Percentiles rank a stretch among this genome's conserved stretches.
phyloP scores from a whole-genome alignment of 2,888 invertebrate genomes.

The Xylota sylvarum region DNA sequence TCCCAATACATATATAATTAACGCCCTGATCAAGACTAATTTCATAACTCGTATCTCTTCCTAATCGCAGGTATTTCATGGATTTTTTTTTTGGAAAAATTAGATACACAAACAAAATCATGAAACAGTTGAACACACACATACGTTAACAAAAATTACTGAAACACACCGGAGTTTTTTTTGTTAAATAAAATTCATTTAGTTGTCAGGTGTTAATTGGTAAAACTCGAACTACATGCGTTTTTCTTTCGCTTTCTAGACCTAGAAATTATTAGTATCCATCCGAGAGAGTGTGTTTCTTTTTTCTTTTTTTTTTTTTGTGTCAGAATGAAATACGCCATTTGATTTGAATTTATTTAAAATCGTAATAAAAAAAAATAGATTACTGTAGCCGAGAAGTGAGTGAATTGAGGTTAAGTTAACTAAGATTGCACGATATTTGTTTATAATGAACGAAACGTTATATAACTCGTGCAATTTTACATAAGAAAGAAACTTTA shows the following conservation, averaged over 20 bases:
- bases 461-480: constrained; percentile 15
- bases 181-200: constrained; percentile 66
- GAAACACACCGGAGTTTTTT: constrained; percentile 36
- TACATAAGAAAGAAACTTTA: neutral
- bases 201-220: constrained; percentile 73
- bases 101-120: constrained; percentile 65
- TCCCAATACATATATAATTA: constrained; percentile 32
- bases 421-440: constrained; percentile 28
- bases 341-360: constrained; percentile 21
- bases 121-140: constrained; percentile 67
- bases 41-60: constrained; percentile 32
- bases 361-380: constrained; percentile 12
- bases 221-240: constrained; percentile 67
- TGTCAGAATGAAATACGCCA: neutral
- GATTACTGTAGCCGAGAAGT: constrained; percentile 21
- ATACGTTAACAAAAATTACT: constrained; percentile 30
- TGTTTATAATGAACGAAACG: constrained; percentile 1
- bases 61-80: constrained; percentile 29
- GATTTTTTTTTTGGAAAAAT: constrained; percentile 15
- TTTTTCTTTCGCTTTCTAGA: constrained; percentile 68
- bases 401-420: constrained; percentile 56
- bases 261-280: constrained; percentile 55
- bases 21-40: constrained; percentile 40
- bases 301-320: constrained; percentile 11
- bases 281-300: constrained; percentile 19